A percentile compares a stretch with the other conserved stretches of the same genome.
Evolutionary conservation across 2,888 invertebrate species (phyloP).

Genomic region (Strigamia maritima): DNA sequence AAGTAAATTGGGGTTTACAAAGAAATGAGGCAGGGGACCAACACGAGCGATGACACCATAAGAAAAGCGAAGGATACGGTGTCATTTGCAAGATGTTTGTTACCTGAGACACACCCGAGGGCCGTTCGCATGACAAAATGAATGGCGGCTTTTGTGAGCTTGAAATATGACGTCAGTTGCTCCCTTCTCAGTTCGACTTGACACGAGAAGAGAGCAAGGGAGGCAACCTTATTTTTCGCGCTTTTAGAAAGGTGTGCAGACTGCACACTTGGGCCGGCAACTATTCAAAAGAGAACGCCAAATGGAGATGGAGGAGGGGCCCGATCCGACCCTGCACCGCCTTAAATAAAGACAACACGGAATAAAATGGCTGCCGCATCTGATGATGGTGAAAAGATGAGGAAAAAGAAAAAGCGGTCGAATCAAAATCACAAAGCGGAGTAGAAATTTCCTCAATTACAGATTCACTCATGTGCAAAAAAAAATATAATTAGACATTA

Average conservation of each 20-base stretch:
- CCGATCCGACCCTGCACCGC: not conserved
- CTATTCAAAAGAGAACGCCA: not conserved
- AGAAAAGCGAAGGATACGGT: conserved; percentile 32
- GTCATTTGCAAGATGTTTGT: conserved; percentile 28
- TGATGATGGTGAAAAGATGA: not conserved
- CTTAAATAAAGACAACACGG: not conserved
- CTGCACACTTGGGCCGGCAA: not conserved
- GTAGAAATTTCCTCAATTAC: not conserved
- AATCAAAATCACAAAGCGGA: not conserved
- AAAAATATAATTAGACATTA: not conserved
- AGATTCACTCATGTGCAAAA: not conserved
- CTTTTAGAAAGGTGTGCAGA: not conserved
- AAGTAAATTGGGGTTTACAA: conserved; percentile 22
- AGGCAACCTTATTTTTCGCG: conserved; percentile 5
- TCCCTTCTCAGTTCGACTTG: not conserved
- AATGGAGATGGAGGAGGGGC: not conserved
- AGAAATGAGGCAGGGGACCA: conserved; percentile 10
- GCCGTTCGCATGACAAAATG: conserved; percentile 17
- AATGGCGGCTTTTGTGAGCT: not conserved
- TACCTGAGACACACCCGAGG: conserved; percentile 31
- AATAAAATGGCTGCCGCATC: not conserved
- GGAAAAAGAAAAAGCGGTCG: not conserved
- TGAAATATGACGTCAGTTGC: conserved; percentile 34
- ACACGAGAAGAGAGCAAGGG: conserved; percentile 1
- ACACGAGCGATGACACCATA: conserved; percentile 13